Evolutionary conservation across 2,888 invertebrate genomes (phyloP).

Genomic region (Philhelius pedissequus): DNA sequence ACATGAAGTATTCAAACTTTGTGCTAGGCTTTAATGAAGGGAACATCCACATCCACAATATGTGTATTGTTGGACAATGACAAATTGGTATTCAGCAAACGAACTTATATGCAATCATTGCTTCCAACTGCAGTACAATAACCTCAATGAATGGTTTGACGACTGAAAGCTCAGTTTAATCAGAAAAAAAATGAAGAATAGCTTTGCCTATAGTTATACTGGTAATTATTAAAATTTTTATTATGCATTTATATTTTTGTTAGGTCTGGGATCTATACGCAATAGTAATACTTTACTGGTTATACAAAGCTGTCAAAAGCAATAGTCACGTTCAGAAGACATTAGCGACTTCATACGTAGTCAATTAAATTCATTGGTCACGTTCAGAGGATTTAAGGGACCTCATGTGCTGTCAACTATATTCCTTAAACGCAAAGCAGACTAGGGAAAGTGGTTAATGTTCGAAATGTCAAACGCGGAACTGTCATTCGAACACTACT

Average conservation of each 20-base stretch:
- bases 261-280: not conserved
- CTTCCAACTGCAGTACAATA: conserved; percentile 23
- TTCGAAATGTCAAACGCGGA: too few relatives aligned
- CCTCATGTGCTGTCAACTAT: too few relatives aligned
- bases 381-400: too few relatives aligned
- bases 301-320: too few relatives aligned
- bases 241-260: not conserved
- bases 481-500: too few relatives aligned
- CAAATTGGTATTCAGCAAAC: not conserved
- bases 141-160: conserved; percentile 28
- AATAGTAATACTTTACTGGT: not conserved
- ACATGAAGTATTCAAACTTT: not conserved
- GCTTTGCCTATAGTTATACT: not conserved
- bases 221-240: too few relatives aligned
- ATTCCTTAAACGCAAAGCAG: too few relatives aligned
- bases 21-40: not conserved
- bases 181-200: not conserved
- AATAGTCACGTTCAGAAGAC: too few relatives aligned
- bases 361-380: too few relatives aligned
- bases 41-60: conserved; percentile 12
- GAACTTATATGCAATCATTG: not conserved
- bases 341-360: too few relatives aligned
- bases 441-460: too few relatives aligned
- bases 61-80: not conserved
- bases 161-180: not conserved